Evolutionary conservation across 2,797 vertebrate genomes (phyloP).

Genomic region (Oceanodroma leucorhoa): DNA sequence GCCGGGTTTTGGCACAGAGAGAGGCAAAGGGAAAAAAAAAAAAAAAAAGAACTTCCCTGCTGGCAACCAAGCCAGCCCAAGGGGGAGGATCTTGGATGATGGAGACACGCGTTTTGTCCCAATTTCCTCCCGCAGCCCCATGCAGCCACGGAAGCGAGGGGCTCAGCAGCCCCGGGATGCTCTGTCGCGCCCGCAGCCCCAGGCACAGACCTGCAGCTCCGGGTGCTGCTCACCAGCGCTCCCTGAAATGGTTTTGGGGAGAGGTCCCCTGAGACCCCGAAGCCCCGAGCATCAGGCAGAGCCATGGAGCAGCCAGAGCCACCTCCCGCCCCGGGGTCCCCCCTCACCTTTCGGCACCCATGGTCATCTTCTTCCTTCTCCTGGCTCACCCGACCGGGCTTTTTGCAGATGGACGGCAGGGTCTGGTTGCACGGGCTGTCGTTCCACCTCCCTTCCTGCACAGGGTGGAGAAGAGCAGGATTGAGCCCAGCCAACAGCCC

Average conservation of each 20-base stretch:
- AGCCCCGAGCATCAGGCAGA: background rate
- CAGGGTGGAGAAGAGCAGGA: background rate
- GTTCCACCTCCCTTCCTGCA: constrained; percentile 95
- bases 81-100: background rate
- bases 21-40: background rate
- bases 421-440: constrained; percentile 95
- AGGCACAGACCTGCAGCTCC: background rate
- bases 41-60: background rate
- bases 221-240: accelerated
- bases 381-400: constrained; percentile 83
- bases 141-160: accelerated
- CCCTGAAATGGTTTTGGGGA: background rate
- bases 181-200: background rate
- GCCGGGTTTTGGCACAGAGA: background rate
- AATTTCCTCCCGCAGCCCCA: background rate
- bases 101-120: background rate
- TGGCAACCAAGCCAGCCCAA: background rate
- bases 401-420: constrained; percentile 95
- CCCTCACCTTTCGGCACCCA: constrained; percentile 87
- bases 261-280: accelerated
- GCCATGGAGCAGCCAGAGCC: background rate
- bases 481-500: background rate
- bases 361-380: constrained; percentile 84
- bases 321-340: background rate
- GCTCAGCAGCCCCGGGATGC: background rate